Evolutionary conservation across 2,797 vertebrate species (phyloP).

Genomic region (Rhinoraja longicauda): DNA sequence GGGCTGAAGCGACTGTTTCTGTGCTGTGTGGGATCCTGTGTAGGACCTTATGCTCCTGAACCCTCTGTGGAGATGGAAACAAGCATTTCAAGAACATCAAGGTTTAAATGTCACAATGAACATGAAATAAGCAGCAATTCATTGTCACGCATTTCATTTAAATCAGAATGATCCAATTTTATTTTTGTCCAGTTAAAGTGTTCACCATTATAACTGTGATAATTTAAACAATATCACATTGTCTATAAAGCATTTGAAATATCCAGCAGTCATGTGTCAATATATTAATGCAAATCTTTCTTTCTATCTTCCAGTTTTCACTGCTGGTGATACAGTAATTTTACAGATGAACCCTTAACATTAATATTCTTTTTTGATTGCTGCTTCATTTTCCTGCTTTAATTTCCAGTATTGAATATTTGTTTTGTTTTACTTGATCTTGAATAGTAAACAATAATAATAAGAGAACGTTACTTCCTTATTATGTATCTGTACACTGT

Average conservation of each 20-base stretch:
- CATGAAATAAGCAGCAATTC: neutral
- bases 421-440: neutral
- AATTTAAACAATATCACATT: too few relatives aligned
- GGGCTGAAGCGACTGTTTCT: too few relatives aligned
- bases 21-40: too few relatives aligned
- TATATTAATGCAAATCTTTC: too few relatives aligned
- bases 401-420: neutral
- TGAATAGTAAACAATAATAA: neutral
- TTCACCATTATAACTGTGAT: neutral
- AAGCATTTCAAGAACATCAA: too few relatives aligned
- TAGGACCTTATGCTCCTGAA: too few relatives aligned
- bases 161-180: neutral
- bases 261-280: too few relatives aligned
- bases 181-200: neutral
- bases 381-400: neutral
- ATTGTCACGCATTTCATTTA: neutral
- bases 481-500: too few relatives aligned
- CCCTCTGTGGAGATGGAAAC: too few relatives aligned
- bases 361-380: neutral
- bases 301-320: neutral
- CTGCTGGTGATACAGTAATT: neutral
- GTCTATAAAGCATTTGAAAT: too few relatives aligned
- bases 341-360: neutral
- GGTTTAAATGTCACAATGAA: neutral
- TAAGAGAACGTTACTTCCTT: neutral